Evolutionary conservation across 1,140 invertebrate species (phyloP), one percentile per base, ranked within the genome.

Genomic region (Popillia japonica): DNA sequence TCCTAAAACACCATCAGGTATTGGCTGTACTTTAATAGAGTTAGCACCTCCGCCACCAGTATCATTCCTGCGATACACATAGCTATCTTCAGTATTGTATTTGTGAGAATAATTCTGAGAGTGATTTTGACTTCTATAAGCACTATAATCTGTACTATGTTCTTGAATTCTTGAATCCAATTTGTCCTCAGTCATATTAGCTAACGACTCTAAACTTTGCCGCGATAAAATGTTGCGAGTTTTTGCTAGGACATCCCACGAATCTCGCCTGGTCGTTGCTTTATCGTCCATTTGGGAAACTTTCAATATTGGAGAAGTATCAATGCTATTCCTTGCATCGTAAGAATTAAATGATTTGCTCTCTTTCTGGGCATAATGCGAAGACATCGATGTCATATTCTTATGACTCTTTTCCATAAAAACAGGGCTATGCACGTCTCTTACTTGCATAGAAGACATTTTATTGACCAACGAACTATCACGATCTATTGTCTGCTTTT

Each of bases 1-100:
- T 79, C 96, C 95, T 23, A 98, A 91, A 17, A 94, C 89, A 78
- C 95, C 95, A 87, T 96, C 94, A 72, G 95, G 93, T 82, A 96
- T 95, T 78, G 93, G 92, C 82, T 92, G 94, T 72, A 99, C 96
- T 86, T 93, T 90, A 81, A 99, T 95, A 80, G 94, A 92, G 84
- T 91, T 90, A 72, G 95, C 93, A 88, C 91, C 91, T 0, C 82
- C 81, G n/a, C 75, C 81, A 59, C 72, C 81, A 0, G 64, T 40
- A 0, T 75, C 75, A 77, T 68, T 78, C 23, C 79, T 79, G 17
- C 79, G 79, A 41, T 77, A 79, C 42, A 75, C 61, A 17, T 75
- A 77, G 64, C 82, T 84, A 59, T 76, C 82, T 22, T 84, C 82
- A 3, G 78, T 48, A 41, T 80, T 84, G n/a, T 81, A 79, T 11